phyloP scores from a whole-genome alignment of 1,140 invertebrate genomes.

The Palaemon carinicauda region DNA sequence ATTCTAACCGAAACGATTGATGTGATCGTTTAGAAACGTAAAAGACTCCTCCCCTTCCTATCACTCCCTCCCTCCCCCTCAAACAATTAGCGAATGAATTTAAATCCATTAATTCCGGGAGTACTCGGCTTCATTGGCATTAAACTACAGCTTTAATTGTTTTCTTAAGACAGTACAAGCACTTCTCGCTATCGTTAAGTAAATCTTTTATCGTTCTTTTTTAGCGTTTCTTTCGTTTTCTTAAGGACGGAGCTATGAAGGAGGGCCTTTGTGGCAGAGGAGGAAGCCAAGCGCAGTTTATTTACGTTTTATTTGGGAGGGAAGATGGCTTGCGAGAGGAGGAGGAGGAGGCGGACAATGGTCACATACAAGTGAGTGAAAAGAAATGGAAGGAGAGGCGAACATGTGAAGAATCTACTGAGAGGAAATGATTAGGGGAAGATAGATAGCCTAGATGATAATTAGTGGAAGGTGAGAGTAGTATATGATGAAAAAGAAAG shows the following conservation, averaged over 20 bases:
- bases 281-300: neutral
- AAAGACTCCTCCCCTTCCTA: neutral
- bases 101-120: too few relatives aligned
- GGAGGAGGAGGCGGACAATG: neutral
- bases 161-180: neutral
- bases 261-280: neutral
- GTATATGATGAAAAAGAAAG: neutral
- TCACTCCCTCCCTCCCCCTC: too few relatives aligned
- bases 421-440: too few relatives aligned
- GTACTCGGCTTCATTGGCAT: neutral
- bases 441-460: too few relatives aligned
- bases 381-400: too few relatives aligned
- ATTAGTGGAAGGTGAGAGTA: neutral
- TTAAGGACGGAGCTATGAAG: neutral
- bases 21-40: too few relatives aligned
- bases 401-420: too few relatives aligned
- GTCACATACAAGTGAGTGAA: too few relatives aligned
- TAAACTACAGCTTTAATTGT: conserved; percentile 2
- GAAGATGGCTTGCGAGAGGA: neutral
- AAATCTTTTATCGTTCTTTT: conserved; percentile 6
- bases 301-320: neutral
- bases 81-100: too few relatives aligned
- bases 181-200: conserved; percentile 20
- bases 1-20: neutral
- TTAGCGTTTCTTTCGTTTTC: neutral